phyloP scores from a whole-genome alignment of 2,888 invertebrate species.

The Cremastinae sp. region DNA sequence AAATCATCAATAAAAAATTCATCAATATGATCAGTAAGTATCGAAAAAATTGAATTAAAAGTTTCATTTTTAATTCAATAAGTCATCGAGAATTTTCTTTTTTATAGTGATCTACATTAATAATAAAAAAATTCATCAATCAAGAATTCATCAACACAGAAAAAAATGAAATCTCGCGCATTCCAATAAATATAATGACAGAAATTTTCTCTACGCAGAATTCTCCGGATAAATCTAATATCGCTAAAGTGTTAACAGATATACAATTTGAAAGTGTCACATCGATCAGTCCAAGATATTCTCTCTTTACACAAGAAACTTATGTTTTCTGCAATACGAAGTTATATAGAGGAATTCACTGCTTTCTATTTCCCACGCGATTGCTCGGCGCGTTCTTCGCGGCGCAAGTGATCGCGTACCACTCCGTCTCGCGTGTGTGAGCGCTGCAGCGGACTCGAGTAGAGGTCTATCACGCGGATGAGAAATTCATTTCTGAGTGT shows the following conservation, averaged over 20 bases:
- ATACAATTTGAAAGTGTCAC: slow-evolving; percentile 36
- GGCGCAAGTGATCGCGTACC: slow-evolving; percentile 43
- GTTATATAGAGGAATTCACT: slow-evolving; percentile 51
- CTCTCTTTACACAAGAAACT: slow-evolving; percentile 38
- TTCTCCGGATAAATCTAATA: too few relatives aligned
- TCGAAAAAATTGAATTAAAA: too few relatives aligned
- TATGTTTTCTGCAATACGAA: slow-evolving; percentile 16
- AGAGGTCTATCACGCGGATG: slow-evolving; percentile 66
- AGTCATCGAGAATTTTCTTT: too few relatives aligned
- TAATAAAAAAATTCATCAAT: too few relatives aligned
- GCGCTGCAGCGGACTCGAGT: slow-evolving; percentile 53
- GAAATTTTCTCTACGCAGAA: too few relatives aligned
- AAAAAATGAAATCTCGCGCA: too few relatives aligned
- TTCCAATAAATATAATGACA: too few relatives aligned
- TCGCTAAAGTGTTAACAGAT: slow-evolving; percentile 28
- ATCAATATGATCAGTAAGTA: too few relatives aligned
- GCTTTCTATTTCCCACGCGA: slow-evolving; percentile 75
- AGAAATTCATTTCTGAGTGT: slow-evolving; percentile 72
- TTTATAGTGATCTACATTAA: too few relatives aligned
- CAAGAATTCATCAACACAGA: too few relatives aligned
- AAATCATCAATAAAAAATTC: too few relatives aligned
- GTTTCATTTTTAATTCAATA: too few relatives aligned
- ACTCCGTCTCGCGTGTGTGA: background rate
- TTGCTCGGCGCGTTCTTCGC: slow-evolving; percentile 58
- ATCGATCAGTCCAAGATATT: slow-evolving; percentile 26